Evolutionary conservation across 2,113 vertebrate species (phyloP), one percentile per base, ranked within the genome.

Genomic region (Plecotus auritus): DNA sequence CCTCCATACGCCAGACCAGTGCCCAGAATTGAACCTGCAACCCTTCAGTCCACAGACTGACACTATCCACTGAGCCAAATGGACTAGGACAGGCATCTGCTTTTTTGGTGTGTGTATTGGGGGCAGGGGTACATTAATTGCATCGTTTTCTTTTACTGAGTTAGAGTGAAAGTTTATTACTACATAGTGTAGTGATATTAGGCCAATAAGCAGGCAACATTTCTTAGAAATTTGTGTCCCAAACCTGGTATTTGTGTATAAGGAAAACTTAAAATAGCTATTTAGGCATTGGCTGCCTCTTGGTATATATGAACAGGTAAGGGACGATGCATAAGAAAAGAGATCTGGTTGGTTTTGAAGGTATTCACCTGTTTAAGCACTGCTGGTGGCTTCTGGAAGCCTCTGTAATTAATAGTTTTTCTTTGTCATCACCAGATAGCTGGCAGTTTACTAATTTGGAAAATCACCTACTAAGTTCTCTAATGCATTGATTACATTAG

Each of bases 401-500:
- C 37, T 49, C 74, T 77, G 5, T 64, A 61, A 54, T 73, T 64
- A 69, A 18, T 90, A 2, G 87, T 82, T 90, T 56, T 56, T 56
- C 74, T 82, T 87, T 83, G 87, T 66, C 37, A 76, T 89, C 14
- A 45, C 37, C 90, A 22, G 66, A 37, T 37, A 93, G 90, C 90
- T 95, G 87, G 76, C 22, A 37, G 22, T 87, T 91, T 83, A 69
- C 61, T 82, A 72, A 73, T 40, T 93, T 86, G 56, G 77, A 66
- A 70, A 54, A 35, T 82, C 61, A 77, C 81, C 16, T 76, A 47
- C 80, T 67, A 42, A 54, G 67, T 82, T 82, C 64, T 77, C 13
- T 90, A 86, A 77, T 94, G 61, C 51, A 74, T 56, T n/a, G 23
- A 59, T 95, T 93, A 59, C 5, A 22, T 69, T 56, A 92, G 91